These are phyloP conservation scores for Helicoverpa assulta DNA, from an alignment of 2,888 invertebrate genomes.

Conservation along the genomic window DNA sequence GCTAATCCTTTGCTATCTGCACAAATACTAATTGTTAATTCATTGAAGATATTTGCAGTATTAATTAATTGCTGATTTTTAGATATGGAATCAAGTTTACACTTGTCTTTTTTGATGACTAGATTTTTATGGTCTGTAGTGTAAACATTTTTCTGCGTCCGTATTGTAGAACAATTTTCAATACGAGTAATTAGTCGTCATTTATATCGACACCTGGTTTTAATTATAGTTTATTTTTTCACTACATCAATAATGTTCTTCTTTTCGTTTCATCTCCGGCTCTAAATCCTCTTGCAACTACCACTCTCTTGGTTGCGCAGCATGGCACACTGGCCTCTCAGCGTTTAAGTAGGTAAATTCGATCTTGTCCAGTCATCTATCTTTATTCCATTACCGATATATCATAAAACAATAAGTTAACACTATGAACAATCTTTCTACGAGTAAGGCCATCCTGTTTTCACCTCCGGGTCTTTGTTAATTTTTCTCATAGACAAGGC, in stretches of 20 bases:
- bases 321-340: not conserved
- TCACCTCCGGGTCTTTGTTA: constrained; percentile 72
- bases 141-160: not conserved
- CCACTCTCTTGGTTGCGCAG: no score
- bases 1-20: constrained; percentile 3
- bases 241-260: no score
- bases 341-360: not conserved
- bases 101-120: not conserved
- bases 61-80: constrained; percentile 23
- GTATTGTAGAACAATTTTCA: not conserved
- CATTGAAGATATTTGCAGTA: constrained; percentile 7
- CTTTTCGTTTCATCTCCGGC: no score
- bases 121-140: not conserved
- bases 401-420: constrained; percentile 20
- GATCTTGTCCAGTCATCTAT: not conserved
- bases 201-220: no score
- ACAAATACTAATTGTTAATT: constrained; percentile 29
- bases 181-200: no score
- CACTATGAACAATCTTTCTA: constrained; percentile 25
- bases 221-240: no score
- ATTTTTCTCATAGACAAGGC: constrained; percentile 66
- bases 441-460: constrained; percentile 67
- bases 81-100: constrained; percentile 5
- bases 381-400: not conserved
- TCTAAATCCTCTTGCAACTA: no score